phyloP scores from a whole-genome alignment of 2,797 vertebrate genomes.

The Dendrocincla tyrannina region DNA sequence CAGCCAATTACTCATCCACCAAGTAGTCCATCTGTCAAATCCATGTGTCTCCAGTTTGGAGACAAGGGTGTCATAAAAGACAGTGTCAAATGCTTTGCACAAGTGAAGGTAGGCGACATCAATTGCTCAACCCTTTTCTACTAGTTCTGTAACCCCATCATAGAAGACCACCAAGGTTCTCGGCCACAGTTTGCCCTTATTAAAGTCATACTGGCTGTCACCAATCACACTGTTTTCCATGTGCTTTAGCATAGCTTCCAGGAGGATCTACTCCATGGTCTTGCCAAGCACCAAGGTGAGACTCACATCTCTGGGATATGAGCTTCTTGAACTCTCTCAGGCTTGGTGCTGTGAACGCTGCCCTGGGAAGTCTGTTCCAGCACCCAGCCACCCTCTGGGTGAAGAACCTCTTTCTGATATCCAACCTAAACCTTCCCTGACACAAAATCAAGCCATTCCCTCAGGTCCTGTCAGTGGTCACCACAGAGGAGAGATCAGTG shows the following conservation, averaged over 20 bases:
- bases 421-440: background rate
- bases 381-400: background rate
- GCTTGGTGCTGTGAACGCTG: background rate
- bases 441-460: background rate
- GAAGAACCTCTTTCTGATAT: background rate
- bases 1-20: background rate
- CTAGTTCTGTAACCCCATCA: background rate
- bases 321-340: background rate
- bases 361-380: background rate
- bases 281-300: background rate
- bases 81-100: rapidly evolving
- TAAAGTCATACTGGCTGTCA: background rate
- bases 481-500: background rate
- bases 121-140: background rate
- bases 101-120: background rate
- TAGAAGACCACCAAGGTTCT: background rate
- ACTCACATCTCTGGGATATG: background rate
- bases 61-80: rapidly evolving
- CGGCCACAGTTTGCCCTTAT: background rate
- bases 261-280: background rate
- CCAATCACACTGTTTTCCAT: background rate
- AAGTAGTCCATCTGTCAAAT: background rate
- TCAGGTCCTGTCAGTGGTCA: background rate
- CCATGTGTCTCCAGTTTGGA: background rate
- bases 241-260: background rate